Evolutionary conservation across 2,113 vertebrate genomes (phyloP), one percentile per base, ranked within the genome.

Genomic region (Ammodytes marinus): DNA sequence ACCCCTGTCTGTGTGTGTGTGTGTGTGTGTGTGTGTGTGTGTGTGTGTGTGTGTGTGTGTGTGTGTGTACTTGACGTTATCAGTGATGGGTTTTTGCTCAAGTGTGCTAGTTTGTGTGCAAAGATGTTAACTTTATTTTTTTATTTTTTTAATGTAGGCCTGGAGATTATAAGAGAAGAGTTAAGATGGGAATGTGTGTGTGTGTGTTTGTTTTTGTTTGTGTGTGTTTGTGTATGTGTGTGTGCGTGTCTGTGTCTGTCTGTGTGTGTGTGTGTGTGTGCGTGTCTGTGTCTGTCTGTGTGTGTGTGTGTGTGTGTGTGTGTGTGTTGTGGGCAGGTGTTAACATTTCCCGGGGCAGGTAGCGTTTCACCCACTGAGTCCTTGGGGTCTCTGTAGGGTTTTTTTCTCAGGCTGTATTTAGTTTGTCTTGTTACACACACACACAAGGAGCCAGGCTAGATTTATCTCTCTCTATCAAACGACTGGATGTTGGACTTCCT

Each of bases 301-400:
- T 60, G 40, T 46, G 58, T 74, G 73, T 74, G 35, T 39, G 75
- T 76, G 69, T 72, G 66, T 64, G 73, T 69, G 46, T 69, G 63
- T 55, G 53, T 63, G 68, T 55, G 64, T 71, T 27, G 47, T 49
- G 69, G 12, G 81, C 53, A 70, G 59, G 82, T 79, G 74, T 65
- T 80, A 80, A 67, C 77, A 77, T 67, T 79, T 82, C 65, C 65
- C 27, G 6, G 47, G 49, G 57, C 59, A 52, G 73, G 66, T 84
- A 84, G 63, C 37, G 69, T 83, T 85, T 84, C 65, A 73, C 77
- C 69, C 57, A 43, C 76, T 40, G 75, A 59, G 77, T 73, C 70
- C 63, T 57, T 0, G 2, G 64, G 37, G 64, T 72, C 76, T 74
- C 17, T 49, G 53, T 69, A 68, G 77, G 77, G 0, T 55, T 74